phyloP scores from a whole-genome alignment of 2,113 vertebrate genomes.

The Myxocyprinus asiaticus region DNA sequence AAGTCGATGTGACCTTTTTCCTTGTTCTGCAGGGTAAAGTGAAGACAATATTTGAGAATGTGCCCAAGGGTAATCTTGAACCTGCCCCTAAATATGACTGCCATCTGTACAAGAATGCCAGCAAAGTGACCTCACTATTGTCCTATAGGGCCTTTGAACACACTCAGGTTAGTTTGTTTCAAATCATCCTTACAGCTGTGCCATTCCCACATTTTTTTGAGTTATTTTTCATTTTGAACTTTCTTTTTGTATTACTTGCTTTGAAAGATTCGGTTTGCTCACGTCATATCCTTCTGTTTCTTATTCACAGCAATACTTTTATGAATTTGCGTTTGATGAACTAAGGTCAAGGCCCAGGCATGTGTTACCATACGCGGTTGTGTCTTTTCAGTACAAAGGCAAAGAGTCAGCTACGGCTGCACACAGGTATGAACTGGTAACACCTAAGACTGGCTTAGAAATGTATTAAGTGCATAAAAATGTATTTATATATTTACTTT shows the following conservation, averaged over 20 bases:
- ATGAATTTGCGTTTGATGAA: conserved; percentile 91
- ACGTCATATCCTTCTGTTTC: conserved; percentile 8
- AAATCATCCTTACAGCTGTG: not conserved
- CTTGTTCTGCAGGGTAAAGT: conserved; percentile 82
- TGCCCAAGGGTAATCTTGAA: conserved; percentile 81
- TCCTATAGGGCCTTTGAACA: conserved; percentile 93
- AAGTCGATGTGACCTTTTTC: not conserved
- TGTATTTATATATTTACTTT: too few relatives aligned
- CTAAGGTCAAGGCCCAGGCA: conserved; percentile 88
- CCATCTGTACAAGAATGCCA: conserved; percentile 89
- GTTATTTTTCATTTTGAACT: too few relatives aligned
- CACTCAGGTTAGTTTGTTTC: conserved; percentile 81
- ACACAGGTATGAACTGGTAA: conserved; percentile 76
- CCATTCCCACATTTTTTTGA: too few relatives aligned
- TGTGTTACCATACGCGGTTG: conserved; percentile 90
- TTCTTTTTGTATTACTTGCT: not conserved
- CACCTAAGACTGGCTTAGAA: too few relatives aligned
- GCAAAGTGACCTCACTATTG: conserved; percentile 85
- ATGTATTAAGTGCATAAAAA: too few relatives aligned
- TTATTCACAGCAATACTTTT: conserved; percentile 90
- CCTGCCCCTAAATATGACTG: conserved; percentile 91
- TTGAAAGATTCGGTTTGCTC: not conserved
- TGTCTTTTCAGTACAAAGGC: conserved; percentile 90
- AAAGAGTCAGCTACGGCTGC: conserved; percentile 72
- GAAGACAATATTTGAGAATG: conserved; percentile 86